These are phyloP conservation scores for Nymphalis io DNA, from an alignment of 1,140 invertebrate genomes.

Conservation along the genomic window DNA sequence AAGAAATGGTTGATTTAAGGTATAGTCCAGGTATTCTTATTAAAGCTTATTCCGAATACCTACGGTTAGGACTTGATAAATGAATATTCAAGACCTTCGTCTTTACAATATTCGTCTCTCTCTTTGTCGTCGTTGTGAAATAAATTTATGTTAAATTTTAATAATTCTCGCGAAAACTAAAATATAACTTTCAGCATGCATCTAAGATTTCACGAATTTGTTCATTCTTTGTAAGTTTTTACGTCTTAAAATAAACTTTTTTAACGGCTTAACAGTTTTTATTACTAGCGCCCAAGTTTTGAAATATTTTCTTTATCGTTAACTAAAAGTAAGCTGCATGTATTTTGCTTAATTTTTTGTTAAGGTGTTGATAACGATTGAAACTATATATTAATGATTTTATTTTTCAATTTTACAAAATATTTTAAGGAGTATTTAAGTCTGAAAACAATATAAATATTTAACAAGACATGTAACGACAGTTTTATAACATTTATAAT, in stretches of 20 bases:
- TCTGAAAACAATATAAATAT: no score
- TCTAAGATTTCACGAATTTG: neutral
- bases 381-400: no score
- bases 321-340: neutral
- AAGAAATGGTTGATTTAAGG: no score
- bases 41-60: neutral
- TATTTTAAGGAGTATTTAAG: neutral
- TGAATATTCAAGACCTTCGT: neutral
- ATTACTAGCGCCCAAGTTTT: constrained; percentile 1
- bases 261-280: constrained; percentile 11
- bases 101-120: constrained; percentile 2
- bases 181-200: constrained; percentile 11
- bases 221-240: constrained; percentile 4
- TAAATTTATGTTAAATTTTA: constrained; percentile 15
- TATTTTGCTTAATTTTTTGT: no score
- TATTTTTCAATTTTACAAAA: no score
- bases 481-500: no score
- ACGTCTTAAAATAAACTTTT: constrained; percentile 11
- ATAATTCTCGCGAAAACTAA: constrained; percentile 11
- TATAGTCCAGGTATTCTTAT: neutral
- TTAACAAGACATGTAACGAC: no score
- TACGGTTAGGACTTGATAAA: neutral
- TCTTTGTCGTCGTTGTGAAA: constrained; percentile 1
- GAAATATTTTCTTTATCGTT: constrained; percentile 2
- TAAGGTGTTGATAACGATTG: no score